Conservation (phyloP, 2,888 invertebrate genomes). For the Uropetala carovei region DNA sequence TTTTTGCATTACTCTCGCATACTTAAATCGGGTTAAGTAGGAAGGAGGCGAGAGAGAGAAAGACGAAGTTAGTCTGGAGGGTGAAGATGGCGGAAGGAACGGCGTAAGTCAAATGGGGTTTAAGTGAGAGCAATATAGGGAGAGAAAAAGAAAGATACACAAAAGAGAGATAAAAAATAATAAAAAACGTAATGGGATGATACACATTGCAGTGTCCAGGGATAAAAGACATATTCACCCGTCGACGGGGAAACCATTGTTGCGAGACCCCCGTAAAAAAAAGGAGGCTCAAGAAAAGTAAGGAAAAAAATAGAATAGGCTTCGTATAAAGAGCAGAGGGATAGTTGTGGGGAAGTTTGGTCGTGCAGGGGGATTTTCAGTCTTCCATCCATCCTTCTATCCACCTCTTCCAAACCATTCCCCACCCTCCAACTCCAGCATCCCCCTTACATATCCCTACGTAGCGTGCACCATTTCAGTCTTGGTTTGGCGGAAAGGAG, state of each 20-base stretch:
- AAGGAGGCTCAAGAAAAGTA: not conserved
- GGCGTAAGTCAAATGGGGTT: not conserved
- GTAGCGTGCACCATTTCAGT: constrained; percentile 25
- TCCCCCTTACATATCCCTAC: not conserved
- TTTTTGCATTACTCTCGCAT: not conserved
- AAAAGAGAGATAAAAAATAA: not conserved
- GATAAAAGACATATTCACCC: not conserved
- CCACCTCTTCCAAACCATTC: not conserved
- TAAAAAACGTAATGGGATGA: not conserved
- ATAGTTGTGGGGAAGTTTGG: not conserved
- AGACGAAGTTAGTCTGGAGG: not conserved
- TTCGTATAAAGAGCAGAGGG: not conserved
- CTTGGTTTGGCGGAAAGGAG: constrained; percentile 19
- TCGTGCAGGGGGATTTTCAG: not conserved
- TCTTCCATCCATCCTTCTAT: not conserved
- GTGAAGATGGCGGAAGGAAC: constrained; percentile 1
- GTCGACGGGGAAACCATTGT: not conserved
- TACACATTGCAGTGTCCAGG: not conserved
- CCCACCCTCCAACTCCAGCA: not conserved
- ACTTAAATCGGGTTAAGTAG: not conserved
- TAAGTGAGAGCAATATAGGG: not conserved
- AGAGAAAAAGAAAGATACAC: not conserved
- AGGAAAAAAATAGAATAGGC: not conserved
- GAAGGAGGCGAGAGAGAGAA: not conserved
- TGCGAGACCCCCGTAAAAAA: not conserved